Percentiles rank a stretch among this genome's conserved stretches.
Evolutionary conservation across 2,888 invertebrate genomes (phyloP).

Genomic region (Hydroisotoma schaefferi): DNA sequence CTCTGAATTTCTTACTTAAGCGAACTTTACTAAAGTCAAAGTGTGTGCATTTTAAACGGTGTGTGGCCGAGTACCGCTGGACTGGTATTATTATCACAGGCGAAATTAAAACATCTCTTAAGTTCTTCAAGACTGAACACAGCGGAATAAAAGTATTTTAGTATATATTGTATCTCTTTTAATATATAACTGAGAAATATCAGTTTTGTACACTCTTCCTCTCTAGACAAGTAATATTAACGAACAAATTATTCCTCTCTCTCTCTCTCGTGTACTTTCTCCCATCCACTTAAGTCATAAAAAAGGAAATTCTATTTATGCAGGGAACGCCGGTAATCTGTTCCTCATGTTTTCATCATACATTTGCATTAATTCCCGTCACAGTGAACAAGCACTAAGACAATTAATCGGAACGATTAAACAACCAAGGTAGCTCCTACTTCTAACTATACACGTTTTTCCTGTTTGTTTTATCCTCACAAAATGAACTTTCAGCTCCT

Average conservation of each 20-base stretch:
- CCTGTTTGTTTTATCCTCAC: neutral
- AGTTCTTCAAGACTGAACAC: neutral
- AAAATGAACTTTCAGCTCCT: too few relatives aligned
- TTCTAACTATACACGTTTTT: too few relatives aligned
- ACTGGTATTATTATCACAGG: neutral
- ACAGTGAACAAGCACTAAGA: neutral
- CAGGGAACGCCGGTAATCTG: constrained; percentile 6
- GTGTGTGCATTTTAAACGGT: too few relatives aligned
- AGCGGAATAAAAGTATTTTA: too few relatives aligned
- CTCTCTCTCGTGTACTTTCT: constrained; percentile 9
- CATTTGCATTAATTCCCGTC: constrained; percentile 6
- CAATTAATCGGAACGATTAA: constrained; percentile 6
- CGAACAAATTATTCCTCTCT: constrained; percentile 13
- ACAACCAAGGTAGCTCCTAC: neutral
- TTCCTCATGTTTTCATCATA: constrained; percentile 11
- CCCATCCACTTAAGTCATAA: constrained; percentile 5
- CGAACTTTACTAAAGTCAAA: too few relatives aligned
- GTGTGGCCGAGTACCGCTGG: neutral
- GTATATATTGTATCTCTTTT: too few relatives aligned
- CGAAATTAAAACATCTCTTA: constrained; percentile 9
- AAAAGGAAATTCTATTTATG: constrained; percentile 5
- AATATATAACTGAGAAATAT: neutral
- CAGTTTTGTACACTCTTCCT: neutral
- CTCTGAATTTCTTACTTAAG: too few relatives aligned
- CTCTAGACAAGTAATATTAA: constrained; percentile 6